phyloP scores from a whole-genome alignment of 1,140 invertebrate species.

The Zaprionus gabonicus region DNA sequence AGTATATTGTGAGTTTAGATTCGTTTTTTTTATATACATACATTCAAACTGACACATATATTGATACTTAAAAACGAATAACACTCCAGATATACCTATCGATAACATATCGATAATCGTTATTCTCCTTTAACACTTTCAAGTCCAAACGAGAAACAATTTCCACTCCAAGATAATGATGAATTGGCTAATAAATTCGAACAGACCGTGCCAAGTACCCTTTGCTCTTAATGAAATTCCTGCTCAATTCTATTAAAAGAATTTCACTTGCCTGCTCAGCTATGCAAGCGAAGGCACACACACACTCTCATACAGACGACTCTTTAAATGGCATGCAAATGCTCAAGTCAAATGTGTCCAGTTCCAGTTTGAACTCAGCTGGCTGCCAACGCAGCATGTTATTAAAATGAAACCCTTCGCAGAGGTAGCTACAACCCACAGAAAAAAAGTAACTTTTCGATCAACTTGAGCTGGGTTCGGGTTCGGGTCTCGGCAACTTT shows the following conservation, averaged over 20 bases:
- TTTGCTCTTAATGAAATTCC: conserved; percentile 10
- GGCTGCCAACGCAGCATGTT: conserved; percentile 27
- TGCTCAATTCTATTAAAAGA: background rate
- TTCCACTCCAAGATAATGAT: background rate
- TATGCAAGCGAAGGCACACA: background rate
- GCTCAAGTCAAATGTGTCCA: conserved; percentile 32
- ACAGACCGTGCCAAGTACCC: background rate
- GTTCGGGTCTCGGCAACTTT: conserved; percentile 1
- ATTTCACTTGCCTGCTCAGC: background rate
- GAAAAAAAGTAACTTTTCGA: conserved; percentile 64
- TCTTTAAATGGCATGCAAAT: conserved; percentile 18
- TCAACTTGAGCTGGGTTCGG: conserved; percentile 72
- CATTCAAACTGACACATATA: no score
- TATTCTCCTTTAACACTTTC: background rate
- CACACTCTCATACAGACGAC: background rate
- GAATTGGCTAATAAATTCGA: background rate
- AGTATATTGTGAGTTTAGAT: no score
- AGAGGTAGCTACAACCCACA: conserved; percentile 22
- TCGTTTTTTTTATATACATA: no score
- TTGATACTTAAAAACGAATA: no score
- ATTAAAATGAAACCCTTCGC: conserved; percentile 55
- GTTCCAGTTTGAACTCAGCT: conserved; percentile 31
- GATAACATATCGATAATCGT: no score
- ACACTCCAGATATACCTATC: background rate
- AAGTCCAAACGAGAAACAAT: background rate